Conservation (phyloP, 2,888 invertebrate genomes). For the Platycheirus albimanus region DNA sequence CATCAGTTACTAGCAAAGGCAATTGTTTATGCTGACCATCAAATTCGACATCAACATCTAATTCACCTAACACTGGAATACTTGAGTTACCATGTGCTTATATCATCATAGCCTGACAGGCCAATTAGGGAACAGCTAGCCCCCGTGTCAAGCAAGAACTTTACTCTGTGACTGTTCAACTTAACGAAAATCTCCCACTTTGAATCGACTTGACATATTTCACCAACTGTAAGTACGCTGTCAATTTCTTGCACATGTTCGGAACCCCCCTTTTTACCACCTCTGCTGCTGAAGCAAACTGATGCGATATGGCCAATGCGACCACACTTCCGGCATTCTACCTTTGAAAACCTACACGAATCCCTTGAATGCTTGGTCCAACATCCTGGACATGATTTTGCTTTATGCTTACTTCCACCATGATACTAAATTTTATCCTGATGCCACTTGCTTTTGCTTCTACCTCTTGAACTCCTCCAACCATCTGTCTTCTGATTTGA, state of each 20-base stretch:
- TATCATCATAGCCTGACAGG: no score
- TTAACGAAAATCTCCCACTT: slow-evolving; percentile 23
- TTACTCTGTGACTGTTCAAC: no score
- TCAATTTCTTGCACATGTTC: no score
- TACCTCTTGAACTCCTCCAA: slow-evolving; percentile 15
- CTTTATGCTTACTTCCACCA: slow-evolving; percentile 7
- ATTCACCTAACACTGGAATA: slow-evolving; percentile 5
- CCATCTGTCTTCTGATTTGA: no score
- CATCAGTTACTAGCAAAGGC: slow-evolving; percentile 5
- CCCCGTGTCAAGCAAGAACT: no score
- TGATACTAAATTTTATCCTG: slow-evolving; percentile 6
- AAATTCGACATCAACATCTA: not conserved
- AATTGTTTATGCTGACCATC: not conserved
- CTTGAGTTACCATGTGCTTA: slow-evolving; percentile 11
- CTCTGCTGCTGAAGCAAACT: not conserved
- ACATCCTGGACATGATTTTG: slow-evolving; percentile 34
- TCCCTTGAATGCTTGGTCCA: not conserved
- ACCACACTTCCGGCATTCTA: slow-evolving; percentile 21
- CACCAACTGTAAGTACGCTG: slow-evolving; percentile 19
- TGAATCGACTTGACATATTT: slow-evolving; percentile 1
- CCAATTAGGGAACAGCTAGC: no score
- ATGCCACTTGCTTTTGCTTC: slow-evolving; percentile 21
- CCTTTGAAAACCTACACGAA: slow-evolving; percentile 1
- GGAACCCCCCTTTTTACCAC: not conserved
- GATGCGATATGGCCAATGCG: no score